Evolutionary conservation across 2,797 vertebrate species (phyloP).

Genomic region (Borostomias antarcticus): DNA sequence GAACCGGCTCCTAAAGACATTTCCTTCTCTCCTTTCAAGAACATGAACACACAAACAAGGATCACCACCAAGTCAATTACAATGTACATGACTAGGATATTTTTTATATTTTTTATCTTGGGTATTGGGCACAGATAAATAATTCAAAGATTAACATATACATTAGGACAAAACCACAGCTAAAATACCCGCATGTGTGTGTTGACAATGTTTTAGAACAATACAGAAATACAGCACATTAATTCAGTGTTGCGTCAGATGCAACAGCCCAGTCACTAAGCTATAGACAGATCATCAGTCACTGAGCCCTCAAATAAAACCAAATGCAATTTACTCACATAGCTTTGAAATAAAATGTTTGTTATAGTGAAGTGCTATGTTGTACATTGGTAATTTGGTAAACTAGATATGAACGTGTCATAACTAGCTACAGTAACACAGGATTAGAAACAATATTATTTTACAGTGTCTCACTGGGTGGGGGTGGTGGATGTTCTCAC

Average conservation of each 20-base stretch:
- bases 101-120: no score
- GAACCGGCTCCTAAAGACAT: neutral
- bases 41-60: neutral
- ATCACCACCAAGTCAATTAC: neutral
- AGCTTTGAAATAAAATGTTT: no score
- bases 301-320: neutral
- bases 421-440: neutral
- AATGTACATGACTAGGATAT: no score
- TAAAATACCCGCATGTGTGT: neutral
- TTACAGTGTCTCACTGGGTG: neutral
- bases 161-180: neutral
- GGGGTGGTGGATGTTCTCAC: neutral
- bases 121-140: conserved; percentile 11
- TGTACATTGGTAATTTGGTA: neutral
- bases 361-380: neutral
- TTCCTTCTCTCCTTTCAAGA: no score
- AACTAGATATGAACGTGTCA: no score
- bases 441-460: neutral
- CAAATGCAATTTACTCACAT: no score
- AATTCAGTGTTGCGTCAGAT: no score
- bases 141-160: neutral
- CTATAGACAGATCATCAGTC: neutral
- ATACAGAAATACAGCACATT: neutral
- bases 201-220: neutral
- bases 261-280: neutral